These are phyloP conservation scores for Siderastrea siderea DNA, from an alignment of 92 coral and sea anemone genomes.

Conservation along the genomic window DNA sequence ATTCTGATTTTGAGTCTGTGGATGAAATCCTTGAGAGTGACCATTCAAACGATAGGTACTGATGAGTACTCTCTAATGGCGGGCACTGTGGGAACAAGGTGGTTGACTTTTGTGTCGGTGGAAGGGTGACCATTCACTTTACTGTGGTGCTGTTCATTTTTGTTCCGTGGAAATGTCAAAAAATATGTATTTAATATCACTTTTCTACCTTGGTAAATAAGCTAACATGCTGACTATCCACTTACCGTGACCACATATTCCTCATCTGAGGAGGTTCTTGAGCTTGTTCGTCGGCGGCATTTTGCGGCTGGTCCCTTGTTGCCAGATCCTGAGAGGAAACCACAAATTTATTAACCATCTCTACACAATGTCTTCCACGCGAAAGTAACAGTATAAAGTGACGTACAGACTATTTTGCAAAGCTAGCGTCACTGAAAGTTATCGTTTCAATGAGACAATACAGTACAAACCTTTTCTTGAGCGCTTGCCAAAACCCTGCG, in stretches of 20 bases:
- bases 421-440: background rate
- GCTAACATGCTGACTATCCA: background rate
- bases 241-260: constrained; percentile 76
- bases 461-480: constrained; percentile 34
- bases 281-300: constrained; percentile 71
- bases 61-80: no score
- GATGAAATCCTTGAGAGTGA: no score
- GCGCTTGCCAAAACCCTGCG: constrained; percentile 75
- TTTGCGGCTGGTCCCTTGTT: constrained; percentile 67
- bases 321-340: background rate
- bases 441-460: background rate
- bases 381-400: background rate
- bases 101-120: no score
- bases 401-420: background rate
- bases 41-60: no score
- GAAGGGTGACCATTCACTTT: no score
- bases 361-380: background rate
- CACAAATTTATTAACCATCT: background rate
- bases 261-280: constrained; percentile 61
- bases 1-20: no score
- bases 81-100: no score
- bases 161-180: no score
- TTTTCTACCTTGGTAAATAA: no score
- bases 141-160: no score
- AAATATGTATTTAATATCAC: no score